phyloP scores from a whole-genome alignment of 2,888 invertebrate species.

The Dryobotodes eremita region DNA sequence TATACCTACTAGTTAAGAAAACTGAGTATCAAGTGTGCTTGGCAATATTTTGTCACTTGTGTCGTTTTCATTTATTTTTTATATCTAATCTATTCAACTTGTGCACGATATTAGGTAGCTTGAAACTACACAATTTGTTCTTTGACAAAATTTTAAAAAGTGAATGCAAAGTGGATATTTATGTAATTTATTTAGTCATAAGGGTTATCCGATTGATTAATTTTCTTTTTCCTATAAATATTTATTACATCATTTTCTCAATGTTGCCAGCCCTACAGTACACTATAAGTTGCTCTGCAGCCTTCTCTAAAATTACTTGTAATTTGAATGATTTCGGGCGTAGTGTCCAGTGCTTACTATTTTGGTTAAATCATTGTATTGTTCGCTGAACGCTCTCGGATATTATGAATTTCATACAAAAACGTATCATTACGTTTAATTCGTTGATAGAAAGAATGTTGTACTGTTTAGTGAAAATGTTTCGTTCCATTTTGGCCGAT shows the following conservation, averaged over 20 bases:
- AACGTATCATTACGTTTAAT: conserved; percentile 42
- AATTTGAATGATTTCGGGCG: conserved; percentile 65
- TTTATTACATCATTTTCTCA: neutral
- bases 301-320: conserved; percentile 64
- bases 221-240: neutral
- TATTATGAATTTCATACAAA: conserved; percentile 42
- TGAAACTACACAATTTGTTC: neutral
- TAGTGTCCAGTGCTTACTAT: conserved; percentile 58
- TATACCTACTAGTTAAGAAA: neutral
- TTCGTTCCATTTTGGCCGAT: neutral
- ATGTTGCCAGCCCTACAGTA: conserved; percentile 49
- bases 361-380: conserved; percentile 57
- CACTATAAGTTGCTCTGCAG: conserved; percentile 30
- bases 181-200: neutral
- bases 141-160: neutral
- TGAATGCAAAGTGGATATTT: neutral
- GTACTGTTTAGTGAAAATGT: conserved; percentile 35
- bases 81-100: neutral
- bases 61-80: neutral
- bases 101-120: neutral
- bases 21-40: neutral
- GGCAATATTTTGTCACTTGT: neutral
- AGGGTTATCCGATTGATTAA: neutral
- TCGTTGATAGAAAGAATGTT: conserved; percentile 43
- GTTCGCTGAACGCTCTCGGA: conserved; percentile 32